These are phyloP conservation scores for Gymnobelideus leadbeateri DNA, from an alignment of 2,113 vertebrate species.

Conservation along the genomic window DNA sequence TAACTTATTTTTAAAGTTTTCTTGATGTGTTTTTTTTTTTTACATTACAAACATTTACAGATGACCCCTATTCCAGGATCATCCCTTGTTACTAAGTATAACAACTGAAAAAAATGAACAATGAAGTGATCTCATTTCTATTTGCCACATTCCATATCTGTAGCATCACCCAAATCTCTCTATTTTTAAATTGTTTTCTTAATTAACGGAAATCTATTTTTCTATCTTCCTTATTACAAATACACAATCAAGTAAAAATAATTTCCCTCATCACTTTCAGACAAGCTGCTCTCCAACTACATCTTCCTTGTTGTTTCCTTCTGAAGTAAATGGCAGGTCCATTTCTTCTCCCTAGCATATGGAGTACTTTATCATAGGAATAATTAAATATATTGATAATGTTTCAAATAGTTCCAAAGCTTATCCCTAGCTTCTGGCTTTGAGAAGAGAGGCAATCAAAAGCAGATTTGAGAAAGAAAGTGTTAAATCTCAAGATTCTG, in stretches of 20 bases:
- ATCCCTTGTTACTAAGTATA: neutral
- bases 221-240: neutral
- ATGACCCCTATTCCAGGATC: neutral
- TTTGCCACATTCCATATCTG: neutral
- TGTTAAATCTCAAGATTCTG: slow-evolving; percentile 51
- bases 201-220: neutral
- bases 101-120: neutral
- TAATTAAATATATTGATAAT: slow-evolving; percentile 27
- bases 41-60: neutral
- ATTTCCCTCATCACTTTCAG: neutral
- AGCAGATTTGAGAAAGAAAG: slow-evolving; percentile 3
- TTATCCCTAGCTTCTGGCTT: slow-evolving; percentile 28
- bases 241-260: neutral
- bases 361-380: slow-evolving; percentile 65
- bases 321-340: neutral
- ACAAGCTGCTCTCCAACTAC: neutral
- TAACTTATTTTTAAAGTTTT: neutral
- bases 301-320: neutral
- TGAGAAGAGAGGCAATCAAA: slow-evolving; percentile 50
- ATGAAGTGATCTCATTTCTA: neutral
- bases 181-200: neutral
- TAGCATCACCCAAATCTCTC: neutral
- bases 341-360: neutral
- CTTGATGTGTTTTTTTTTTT: neutral
- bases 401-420: slow-evolving; percentile 41